These are phyloP conservation scores for Halictus ligatus DNA, from an alignment of 2,888 invertebrate species.

Conservation along the genomic window DNA sequence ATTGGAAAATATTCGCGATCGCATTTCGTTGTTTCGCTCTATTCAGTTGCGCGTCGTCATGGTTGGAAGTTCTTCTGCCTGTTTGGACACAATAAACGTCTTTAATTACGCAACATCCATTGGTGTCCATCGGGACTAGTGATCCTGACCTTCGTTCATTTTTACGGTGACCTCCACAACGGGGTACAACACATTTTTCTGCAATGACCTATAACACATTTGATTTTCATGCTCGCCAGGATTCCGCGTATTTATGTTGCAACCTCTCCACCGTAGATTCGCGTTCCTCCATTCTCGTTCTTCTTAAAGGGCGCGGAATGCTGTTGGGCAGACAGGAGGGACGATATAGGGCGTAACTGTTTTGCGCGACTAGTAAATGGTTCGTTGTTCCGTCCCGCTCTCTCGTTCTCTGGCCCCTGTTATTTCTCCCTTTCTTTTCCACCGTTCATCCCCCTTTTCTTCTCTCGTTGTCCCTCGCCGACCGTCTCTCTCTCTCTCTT, in stretches of 20 bases:
- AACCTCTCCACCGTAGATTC: slow-evolving; percentile 5
- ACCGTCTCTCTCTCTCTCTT: slow-evolving; percentile 54
- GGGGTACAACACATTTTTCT: background rate
- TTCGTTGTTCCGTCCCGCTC: slow-evolving; percentile 31
- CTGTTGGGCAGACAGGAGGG: slow-evolving; percentile 10
- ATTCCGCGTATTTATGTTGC: background rate
- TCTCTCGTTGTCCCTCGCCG: slow-evolving; percentile 42
- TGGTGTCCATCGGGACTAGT: background rate
- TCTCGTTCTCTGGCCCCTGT: slow-evolving; percentile 22
- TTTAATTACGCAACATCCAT: background rate
- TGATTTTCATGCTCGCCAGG: background rate
- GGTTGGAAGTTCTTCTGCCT: background rate
- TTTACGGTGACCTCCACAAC: background rate
- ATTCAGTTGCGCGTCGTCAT: background rate
- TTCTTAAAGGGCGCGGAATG: slow-evolving; percentile 37
- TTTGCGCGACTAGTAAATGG: slow-evolving; percentile 63
- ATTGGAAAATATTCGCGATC: background rate
- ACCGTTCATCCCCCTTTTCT: slow-evolving; percentile 41
- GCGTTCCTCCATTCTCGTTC: slow-evolving; percentile 22
- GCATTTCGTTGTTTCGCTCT: background rate
- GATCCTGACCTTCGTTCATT: background rate
- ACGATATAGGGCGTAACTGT: slow-evolving; percentile 58
- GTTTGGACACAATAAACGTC: background rate
- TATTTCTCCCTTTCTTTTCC: slow-evolving; percentile 58
- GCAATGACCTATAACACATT: background rate